Conservation (phyloP, 2,113 vertebrate species). For the Pongo pygmaeus region DNA sequence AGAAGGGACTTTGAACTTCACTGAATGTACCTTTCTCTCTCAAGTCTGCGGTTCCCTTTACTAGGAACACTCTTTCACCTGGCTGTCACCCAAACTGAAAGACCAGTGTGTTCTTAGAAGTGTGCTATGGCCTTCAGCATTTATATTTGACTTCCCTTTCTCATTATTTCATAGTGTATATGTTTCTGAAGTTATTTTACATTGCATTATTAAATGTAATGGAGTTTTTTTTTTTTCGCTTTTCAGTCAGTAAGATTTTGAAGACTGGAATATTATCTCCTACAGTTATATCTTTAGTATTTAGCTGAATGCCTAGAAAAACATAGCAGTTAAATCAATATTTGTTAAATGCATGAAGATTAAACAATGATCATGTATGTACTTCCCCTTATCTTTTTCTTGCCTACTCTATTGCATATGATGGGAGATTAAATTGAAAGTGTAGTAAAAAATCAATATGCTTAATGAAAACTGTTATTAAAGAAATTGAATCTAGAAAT, state of each 20-base stretch:
- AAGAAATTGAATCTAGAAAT: conserved; percentile 50
- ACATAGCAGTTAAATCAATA: not conserved
- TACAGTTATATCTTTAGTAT: not conserved
- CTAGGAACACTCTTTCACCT: not conserved
- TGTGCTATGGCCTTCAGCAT: not conserved
- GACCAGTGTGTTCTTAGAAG: not conserved
- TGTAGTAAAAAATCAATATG: conserved; percentile 42
- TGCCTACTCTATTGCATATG: not conserved
- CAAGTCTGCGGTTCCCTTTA: not conserved
- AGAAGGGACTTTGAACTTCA: not conserved
- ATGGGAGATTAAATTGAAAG: conserved; percentile 41
- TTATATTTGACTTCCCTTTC: not conserved
- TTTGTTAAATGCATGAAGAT: not conserved
- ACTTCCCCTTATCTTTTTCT: not conserved
- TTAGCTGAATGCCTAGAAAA: not conserved
- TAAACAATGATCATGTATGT: not conserved
- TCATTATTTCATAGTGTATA: not conserved
- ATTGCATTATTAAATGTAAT: not conserved
- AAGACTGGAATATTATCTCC: not conserved
- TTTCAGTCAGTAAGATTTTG: not conserved
- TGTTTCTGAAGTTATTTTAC: not conserved
- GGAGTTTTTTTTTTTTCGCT: not conserved
- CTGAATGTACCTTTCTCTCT: not conserved
- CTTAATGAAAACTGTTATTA: conserved; percentile 57
- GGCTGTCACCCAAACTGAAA: not conserved